Evolutionary conservation across 2,113 vertebrate genomes (phyloP).

Genomic region (Syngnathus typhle): DNA sequence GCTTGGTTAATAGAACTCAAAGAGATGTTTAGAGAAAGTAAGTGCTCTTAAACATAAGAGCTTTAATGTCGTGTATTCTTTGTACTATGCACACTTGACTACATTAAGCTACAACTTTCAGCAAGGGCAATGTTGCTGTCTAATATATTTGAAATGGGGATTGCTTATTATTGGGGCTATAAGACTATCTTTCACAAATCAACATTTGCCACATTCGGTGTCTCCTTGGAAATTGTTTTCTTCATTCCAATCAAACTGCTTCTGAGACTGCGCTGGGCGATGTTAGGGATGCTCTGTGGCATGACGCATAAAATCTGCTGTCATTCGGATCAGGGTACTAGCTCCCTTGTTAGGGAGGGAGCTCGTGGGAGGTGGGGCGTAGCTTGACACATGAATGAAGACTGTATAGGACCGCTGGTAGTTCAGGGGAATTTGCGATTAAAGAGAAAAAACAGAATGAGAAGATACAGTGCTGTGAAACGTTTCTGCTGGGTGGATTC

Average conservation of each 20-base stretch:
- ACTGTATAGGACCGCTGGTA: constrained; percentile 20
- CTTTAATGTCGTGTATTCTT: constrained; percentile 1
- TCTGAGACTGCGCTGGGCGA: constrained; percentile 32
- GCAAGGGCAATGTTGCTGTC: constrained; percentile 8
- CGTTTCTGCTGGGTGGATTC: constrained; percentile 6
- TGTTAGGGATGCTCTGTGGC: constrained; percentile 47
- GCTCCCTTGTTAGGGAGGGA: constrained; percentile 20
- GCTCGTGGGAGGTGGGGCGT: neutral
- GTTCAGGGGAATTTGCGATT: constrained; percentile 16
- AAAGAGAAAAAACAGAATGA: constrained; percentile 25
- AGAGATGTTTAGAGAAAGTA: too few species aligned
- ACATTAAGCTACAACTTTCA: neutral
- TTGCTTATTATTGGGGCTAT: constrained; percentile 12
- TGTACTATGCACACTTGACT: constrained; percentile 6
- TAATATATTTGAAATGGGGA: constrained; percentile 1
- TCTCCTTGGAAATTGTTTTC: constrained; percentile 19
- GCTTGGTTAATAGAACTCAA: too few species aligned
- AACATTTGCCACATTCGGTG: constrained; percentile 16
- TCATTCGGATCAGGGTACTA: constrained; percentile 42
- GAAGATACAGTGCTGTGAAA: constrained; percentile 13
- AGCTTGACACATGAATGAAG: constrained; percentile 32
- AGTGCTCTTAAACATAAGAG: neutral
- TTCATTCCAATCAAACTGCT: constrained; percentile 38
- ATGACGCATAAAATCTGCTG: constrained; percentile 35
- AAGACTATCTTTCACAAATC: constrained; percentile 10